Evolutionary conservation across 2,888 invertebrate species (phyloP).

Genomic region (Amaurobius ferox): DNA sequence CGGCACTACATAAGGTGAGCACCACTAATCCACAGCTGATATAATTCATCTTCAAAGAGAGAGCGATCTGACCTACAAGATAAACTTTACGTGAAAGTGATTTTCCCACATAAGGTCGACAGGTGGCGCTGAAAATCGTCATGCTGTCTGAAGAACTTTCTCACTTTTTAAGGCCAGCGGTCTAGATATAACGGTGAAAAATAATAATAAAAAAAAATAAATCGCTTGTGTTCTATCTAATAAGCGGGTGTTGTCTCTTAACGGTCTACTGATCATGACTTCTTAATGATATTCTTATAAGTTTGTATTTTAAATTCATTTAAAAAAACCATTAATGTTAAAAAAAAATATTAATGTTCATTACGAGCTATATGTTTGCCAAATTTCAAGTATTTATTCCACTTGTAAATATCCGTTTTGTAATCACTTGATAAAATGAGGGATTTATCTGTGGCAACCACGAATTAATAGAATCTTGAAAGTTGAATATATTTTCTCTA

Average conservation of each 20-base stretch:
- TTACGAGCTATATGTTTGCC: too few relatives aligned
- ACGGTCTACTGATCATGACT: neutral
- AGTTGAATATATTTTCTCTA: too few relatives aligned
- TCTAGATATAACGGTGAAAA: neutral
- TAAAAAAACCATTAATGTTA: too few relatives aligned
- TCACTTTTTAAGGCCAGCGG: conserved; percentile 15
- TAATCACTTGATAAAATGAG: too few relatives aligned
- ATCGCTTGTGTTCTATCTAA: neutral
- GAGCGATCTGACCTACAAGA: conserved; percentile 18
- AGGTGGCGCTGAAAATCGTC: conserved; percentile 20
- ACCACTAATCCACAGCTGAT: conserved; percentile 35
- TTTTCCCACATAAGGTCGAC: neutral
- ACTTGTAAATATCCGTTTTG: too few relatives aligned
- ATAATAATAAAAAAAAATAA: neutral
- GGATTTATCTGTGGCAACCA: too few relatives aligned
- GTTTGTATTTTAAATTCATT: too few relatives aligned
- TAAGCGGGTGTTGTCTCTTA: conserved; percentile 1
- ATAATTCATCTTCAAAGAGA: conserved; percentile 34
- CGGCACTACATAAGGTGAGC: neutral
- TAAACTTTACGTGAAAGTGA: conserved; percentile 8
- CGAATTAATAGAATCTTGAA: too few relatives aligned
- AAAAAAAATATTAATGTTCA: too few relatives aligned
- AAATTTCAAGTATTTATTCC: too few relatives aligned
- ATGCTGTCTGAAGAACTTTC: conserved; percentile 12
- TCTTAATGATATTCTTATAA: too few relatives aligned